A percentile compares a stretch with the other conserved stretches of the same genome.
phyloP scores from a whole-genome alignment of 92 coral and sea anemone species.

The Pocillopora grandis region DNA sequence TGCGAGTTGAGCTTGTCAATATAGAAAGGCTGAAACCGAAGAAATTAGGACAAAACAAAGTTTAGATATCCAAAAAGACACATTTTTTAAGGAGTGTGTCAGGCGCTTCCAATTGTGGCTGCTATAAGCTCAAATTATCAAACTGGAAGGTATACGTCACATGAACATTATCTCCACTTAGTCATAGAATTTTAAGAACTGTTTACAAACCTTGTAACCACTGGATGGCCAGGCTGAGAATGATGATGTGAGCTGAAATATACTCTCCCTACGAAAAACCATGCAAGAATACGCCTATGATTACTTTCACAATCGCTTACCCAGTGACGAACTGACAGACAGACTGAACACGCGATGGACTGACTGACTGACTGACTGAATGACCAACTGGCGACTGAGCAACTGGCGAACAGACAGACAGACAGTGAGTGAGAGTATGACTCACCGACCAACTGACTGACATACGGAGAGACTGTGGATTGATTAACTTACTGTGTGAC shows the following conservation, averaged over 20 bases:
- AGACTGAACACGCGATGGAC: too few species aligned
- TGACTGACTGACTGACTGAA: conserved; percentile 1
- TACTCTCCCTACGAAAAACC: conserved; percentile 44
- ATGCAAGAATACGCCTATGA: not conserved
- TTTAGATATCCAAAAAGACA: too few species aligned
- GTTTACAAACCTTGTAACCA: conserved; percentile 47
- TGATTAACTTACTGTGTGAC: not conserved
- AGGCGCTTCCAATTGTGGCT: too few species aligned
- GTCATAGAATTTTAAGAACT: too few species aligned
- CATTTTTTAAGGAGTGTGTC: too few species aligned
- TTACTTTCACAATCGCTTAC: too few species aligned
- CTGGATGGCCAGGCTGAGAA: conserved; percentile 72
- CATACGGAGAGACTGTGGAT: not conserved
- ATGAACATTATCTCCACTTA: too few species aligned
- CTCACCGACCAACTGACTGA: not conserved
- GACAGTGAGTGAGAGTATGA: not conserved
- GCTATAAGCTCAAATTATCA: too few species aligned
- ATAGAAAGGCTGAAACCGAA: conserved; percentile 23
- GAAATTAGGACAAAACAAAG: too few species aligned
- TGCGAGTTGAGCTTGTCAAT: not conserved
- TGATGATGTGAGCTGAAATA: conserved; percentile 56
- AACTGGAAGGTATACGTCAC: too few species aligned
- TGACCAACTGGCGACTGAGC: not conserved
- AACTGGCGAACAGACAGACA: not conserved
- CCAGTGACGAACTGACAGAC: too few species aligned